Base-by-base conservation (phyloP, 2,888 invertebrate species). In the Drosophila algonquin region DNA sequence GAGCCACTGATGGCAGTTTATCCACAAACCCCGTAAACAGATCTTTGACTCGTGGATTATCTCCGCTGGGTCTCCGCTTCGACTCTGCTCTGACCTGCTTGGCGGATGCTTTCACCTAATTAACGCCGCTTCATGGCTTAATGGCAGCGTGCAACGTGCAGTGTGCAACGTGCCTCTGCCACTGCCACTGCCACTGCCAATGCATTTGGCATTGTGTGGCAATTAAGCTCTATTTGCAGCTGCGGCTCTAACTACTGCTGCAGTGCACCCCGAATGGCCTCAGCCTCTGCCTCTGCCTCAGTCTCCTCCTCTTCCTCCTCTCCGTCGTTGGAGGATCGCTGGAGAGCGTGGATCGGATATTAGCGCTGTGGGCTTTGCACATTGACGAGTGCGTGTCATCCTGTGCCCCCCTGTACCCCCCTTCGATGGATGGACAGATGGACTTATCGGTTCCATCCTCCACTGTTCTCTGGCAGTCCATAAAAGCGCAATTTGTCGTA, bases 401-500 rank as follows among this genome's bases (percentile, higher is more conserved):
- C 21, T 21, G 10, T 8, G 46, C 18, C 0, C 51, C 16, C 14
- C 8, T n/a, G 21, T 3, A 21, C 7, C 54, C 32, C 32, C 32
- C 35, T 35, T 12, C 12, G 35, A 12, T 35, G 35, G 35, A 35
- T 35, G 10, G 32, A 32, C 12, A 10, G 10, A 32, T 10, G 10
- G 32, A 32, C 12, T 12, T 12, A 35, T 12, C 5, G 35, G 35
- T 12, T 35, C 35, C 35, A 35, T 14, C 5, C 24, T 48, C 32
- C 12, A 21, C 55, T 30, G 54, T 63, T 54, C 73, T 63, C 63
- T 45, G 40, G 27, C 63, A 81, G 83, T 83, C 89, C 80, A 89
- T 89, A 89, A 89, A 89, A 81, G 87, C 79, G 85, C 90, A 89
- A 89, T 89, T 89, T 89, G 89, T 89, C 89, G 90, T 89, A 89